Evolutionary conservation across 2,797 vertebrate species (phyloP).

Genomic region (Sebastes miniatus): DNA sequence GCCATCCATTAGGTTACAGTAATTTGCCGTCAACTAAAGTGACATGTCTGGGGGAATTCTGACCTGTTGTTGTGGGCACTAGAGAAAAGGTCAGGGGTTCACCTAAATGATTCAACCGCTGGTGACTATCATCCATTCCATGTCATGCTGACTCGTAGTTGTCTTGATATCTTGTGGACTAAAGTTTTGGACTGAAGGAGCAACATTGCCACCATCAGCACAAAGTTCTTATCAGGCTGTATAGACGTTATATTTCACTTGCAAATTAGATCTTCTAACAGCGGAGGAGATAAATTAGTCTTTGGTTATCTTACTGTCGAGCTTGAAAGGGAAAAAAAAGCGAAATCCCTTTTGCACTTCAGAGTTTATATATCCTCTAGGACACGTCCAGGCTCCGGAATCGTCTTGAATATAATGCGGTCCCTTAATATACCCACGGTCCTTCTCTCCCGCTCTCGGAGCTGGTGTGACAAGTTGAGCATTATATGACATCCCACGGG

Average conservation of each 20-base stretch:
- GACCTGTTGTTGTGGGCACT: background rate
- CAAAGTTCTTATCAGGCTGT: background rate
- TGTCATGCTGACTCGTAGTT: background rate
- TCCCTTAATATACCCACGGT: constrained; percentile 23
- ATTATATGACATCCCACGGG: constrained; percentile 43
- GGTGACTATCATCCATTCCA: background rate
- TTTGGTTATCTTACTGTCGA: background rate
- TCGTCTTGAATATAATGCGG: constrained; percentile 16
- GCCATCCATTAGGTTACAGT: background rate
- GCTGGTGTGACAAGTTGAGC: constrained; percentile 47
- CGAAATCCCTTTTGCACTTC: constrained; percentile 12
- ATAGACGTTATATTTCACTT: background rate
- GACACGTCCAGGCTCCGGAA: constrained; percentile 32
- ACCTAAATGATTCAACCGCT: background rate
- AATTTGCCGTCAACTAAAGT: background rate
- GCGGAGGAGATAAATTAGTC: background rate
- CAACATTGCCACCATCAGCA: background rate
- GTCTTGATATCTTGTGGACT: background rate
- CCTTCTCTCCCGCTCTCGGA: constrained; percentile 13
- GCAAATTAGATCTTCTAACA: background rate
- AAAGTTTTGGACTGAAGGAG: background rate
- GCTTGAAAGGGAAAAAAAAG: background rate
- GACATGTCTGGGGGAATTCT: background rate
- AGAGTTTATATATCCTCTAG: constrained; percentile 33
- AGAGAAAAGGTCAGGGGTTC: background rate